Evolutionary conservation across 2,888 invertebrate genomes (phyloP), one percentile per base, ranked within the genome.

Genomic region (Platerodrilus igneus): DNA sequence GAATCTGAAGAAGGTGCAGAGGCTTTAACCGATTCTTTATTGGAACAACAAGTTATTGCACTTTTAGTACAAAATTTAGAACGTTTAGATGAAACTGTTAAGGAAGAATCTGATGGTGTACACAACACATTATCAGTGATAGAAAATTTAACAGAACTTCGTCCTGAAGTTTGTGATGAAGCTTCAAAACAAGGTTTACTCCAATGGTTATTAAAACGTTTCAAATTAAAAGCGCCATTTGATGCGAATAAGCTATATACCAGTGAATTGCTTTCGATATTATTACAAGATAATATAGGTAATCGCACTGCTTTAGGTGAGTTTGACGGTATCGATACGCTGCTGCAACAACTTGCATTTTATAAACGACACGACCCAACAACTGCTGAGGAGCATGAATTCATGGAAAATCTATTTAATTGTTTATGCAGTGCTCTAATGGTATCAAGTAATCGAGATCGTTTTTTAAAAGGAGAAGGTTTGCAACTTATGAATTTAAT

Each of bases 401-500:
- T 92, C 59, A 97, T 99, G 97, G 97, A 99, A 69, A 99, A 99
- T 70, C 74, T 99, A 52, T 99, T 99, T 66, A 90, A 97, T 68
- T 83, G 88, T 38, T 71, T 99, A 45, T 99, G 99, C 66, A 95
- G 95, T 34, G 84, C 93, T 37, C 74, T 99, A 40, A 87, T 96
- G 85, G 78, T 83, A 47, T 76, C 83, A 8, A 73, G 83, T 46
- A 99, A 99, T 70, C 78, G 95, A 30, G 90, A 92, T 48, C 79
- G 86, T 39, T 99, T 99, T 67, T 73, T 99, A 17, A 83, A 87
- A 56, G 99, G 94, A 2, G 99, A 99, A 74, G 99, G 99, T 2
- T 73, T 97, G 30, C 99, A 99, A 67, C 78, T 99, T 27, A 99
- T 99, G 99, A 99, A 97, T 71, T 78, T 99, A 42, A 97, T 99